Conservation (phyloP, 2,797 vertebrate species). For the Hapalemur alaotrensis region DNA sequence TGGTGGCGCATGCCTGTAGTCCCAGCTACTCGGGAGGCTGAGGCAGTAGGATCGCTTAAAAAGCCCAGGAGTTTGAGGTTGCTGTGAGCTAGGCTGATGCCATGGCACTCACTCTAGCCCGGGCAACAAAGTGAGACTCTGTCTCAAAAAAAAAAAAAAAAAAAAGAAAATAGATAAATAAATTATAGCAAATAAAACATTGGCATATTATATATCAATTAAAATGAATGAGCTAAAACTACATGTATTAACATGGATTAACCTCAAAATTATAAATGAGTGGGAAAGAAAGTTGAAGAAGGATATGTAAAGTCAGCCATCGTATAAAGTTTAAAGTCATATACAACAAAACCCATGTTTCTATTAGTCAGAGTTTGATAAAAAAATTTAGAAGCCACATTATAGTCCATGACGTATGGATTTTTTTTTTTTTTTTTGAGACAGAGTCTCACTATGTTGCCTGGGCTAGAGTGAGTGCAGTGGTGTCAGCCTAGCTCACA, state of each 20-base stretch:
- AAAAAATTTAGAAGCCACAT: background rate
- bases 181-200: background rate
- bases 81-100: too few relatives aligned
- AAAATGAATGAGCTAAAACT: background rate
- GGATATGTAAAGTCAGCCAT: background rate
- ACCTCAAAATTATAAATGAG: background rate
- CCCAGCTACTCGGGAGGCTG: too few relatives aligned
- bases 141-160: too few relatives aligned
- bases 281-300: background rate
- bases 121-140: too few relatives aligned
- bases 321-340: background rate
- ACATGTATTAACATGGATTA: background rate
- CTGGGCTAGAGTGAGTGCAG: too few relatives aligned
- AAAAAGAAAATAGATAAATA: background rate
- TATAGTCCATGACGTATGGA: background rate
- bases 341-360: background rate
- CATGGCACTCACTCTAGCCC: too few relatives aligned
- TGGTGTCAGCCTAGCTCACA: too few relatives aligned
- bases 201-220: background rate
- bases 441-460: too few relatives aligned
- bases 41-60: too few relatives aligned
- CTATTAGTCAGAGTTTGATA: background rate
- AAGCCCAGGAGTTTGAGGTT: too few relatives aligned
- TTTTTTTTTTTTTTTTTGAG: background rate
- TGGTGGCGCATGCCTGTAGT: too few relatives aligned